These are phyloP conservation scores for Battus philenor DNA, from an alignment of 1,140 invertebrate species.

Conservation along the genomic window DNA sequence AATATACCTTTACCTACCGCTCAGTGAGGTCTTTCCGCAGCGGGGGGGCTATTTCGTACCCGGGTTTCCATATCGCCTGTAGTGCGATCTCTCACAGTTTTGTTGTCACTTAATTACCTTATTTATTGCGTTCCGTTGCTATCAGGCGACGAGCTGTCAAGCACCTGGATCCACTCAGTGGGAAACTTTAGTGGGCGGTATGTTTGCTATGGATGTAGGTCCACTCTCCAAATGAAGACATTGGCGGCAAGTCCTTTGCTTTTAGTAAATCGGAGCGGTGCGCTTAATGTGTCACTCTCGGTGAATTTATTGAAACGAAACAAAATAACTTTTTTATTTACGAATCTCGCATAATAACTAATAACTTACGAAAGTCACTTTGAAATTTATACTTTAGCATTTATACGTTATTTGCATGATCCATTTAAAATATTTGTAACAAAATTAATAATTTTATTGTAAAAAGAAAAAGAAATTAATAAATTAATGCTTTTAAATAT, in stretches of 20 bases:
- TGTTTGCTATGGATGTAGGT: constrained; percentile 55
- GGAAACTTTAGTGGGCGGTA: constrained; percentile 47
- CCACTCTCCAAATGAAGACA: constrained; percentile 63
- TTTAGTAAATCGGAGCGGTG: constrained; percentile 30
- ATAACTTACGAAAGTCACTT: constrained; percentile 2
- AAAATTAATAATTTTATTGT: no score
- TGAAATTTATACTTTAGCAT: background rate
- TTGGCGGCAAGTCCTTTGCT: constrained; percentile 41
- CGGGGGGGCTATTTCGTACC: constrained; percentile 42
- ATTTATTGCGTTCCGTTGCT: constrained; percentile 58
- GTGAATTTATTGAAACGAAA: constrained; percentile 25
- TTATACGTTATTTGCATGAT: background rate
- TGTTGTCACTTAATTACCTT: constrained; percentile 68
- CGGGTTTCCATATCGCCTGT: constrained; percentile 42
- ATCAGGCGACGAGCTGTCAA: constrained; percentile 41
- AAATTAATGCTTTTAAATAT: background rate
- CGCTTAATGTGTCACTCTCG: constrained; percentile 42
- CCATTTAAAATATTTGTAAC: no score
- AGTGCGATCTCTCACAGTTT: constrained; percentile 61
- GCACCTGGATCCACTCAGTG: constrained; percentile 40
- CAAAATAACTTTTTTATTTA: constrained; percentile 18
- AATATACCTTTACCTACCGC: constrained; percentile 33
- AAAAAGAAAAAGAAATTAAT: background rate
- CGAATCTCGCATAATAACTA: constrained; percentile 2
- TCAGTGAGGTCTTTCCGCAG: constrained; percentile 56